Evolutionary conservation across 2,888 invertebrate genomes (phyloP).

Genomic region (Pomacea canaliculata): DNA sequence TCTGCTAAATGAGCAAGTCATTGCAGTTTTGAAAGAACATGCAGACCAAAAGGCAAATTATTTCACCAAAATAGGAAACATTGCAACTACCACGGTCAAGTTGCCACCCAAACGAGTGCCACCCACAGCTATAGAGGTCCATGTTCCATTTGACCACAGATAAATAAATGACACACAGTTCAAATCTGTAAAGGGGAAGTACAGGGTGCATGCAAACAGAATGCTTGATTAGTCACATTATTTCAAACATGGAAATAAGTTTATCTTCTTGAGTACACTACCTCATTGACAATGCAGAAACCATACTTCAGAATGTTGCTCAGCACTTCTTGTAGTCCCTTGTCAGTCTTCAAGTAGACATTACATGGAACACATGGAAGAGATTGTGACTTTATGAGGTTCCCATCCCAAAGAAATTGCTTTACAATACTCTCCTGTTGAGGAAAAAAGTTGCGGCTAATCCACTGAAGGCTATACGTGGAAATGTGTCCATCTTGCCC

Average conservation of each 20-base stretch:
- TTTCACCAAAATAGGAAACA: no score
- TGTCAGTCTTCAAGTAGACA: slow-evolving; percentile 39
- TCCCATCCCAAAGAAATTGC: slow-evolving; percentile 40
- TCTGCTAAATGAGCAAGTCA: neutral
- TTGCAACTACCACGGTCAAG: no score
- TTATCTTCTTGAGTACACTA: slow-evolving; percentile 11
- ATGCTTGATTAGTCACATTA: no score
- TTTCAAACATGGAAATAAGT: no score
- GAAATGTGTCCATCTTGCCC: slow-evolving; percentile 57
- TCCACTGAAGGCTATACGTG: slow-evolving; percentile 43
- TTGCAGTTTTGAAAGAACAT: neutral
- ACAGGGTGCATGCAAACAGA: no score
- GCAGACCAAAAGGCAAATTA: no score
- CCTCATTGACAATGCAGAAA: slow-evolving; percentile 42
- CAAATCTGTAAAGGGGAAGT: no score
- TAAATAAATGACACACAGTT: no score
- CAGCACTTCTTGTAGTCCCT: slow-evolving; percentile 41
- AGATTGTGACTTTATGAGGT: slow-evolving; percentile 16
- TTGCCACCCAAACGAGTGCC: no score
- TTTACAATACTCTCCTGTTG: neutral
- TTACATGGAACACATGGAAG: slow-evolving; percentile 38
- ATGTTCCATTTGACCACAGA: no score
- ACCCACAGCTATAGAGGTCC: no score
- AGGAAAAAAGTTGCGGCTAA: slow-evolving; percentile 37
- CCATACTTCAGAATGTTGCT: slow-evolving; percentile 47